These are phyloP conservation scores for Saxidomus purpurata DNA, from an alignment of 1,140 invertebrate genomes.

Conservation along the genomic window DNA sequence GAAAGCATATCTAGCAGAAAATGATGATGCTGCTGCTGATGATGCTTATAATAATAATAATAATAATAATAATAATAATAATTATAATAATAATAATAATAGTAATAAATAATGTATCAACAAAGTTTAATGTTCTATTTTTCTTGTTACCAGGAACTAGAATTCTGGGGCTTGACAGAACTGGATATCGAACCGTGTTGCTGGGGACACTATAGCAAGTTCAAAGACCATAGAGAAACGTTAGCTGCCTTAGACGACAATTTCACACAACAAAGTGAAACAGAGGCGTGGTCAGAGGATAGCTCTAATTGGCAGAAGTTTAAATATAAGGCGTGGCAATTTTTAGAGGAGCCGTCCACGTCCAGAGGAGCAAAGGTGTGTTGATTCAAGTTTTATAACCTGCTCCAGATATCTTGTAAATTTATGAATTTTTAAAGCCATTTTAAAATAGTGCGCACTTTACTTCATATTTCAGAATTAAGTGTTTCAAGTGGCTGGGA, in stretches of 20 bases:
- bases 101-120: too few species aligned
- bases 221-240: slow-evolving; percentile 83
- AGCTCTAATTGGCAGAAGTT: slow-evolving; percentile 75
- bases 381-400: too few species aligned
- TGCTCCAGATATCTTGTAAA: too few species aligned
- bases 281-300: slow-evolving; percentile 76
- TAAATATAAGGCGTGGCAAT: slow-evolving; percentile 82
- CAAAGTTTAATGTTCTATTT: too few species aligned
- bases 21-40: too few species aligned
- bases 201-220: slow-evolving; percentile 85
- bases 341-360: slow-evolving; percentile 83
- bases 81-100: too few species aligned
- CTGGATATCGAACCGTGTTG: slow-evolving; percentile 85
- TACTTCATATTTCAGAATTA: too few species aligned
- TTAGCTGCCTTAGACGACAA: slow-evolving; percentile 84
- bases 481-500: not conserved
- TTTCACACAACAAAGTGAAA: slow-evolving; percentile 79
- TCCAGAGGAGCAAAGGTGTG: slow-evolving; percentile 83
- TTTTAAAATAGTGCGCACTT: too few species aligned
- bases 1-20: too few species aligned
- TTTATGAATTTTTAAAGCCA: too few species aligned
- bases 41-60: too few species aligned
- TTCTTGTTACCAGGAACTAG: slow-evolving; percentile 78
- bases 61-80: too few species aligned
- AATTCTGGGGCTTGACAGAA: slow-evolving; percentile 85